A percentile compares a stretch with the other conserved stretches of the same genome.
Conservation (phyloP, 1,140 invertebrate genomes). For the Aplysia californica region DNA sequence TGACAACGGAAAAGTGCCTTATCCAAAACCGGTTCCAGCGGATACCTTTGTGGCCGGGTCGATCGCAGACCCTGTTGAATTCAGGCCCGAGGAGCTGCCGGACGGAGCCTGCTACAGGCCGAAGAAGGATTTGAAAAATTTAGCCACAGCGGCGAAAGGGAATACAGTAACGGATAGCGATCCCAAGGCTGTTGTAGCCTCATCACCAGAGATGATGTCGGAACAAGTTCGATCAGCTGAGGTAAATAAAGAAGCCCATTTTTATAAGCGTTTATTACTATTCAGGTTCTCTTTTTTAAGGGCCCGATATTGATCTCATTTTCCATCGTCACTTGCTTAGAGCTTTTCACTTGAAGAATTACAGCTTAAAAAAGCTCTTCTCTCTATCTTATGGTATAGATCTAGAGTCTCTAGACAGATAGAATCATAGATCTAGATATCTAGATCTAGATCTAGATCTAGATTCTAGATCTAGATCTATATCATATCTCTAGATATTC, state of each 20-base stretch:
- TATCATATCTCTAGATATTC: too few species aligned
- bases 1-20: neutral
- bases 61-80: slow-evolving; percentile 27
- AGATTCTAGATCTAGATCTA: neutral
- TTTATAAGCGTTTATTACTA: too few species aligned
- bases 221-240: slow-evolving; percentile 22
- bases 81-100: slow-evolving; percentile 48
- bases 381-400: neutral
- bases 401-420: neutral
- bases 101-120: slow-evolving; percentile 51
- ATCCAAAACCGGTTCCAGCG: neutral
- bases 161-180: slow-evolving; percentile 30
- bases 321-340: too few species aligned
- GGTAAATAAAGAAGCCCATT: slow-evolving; percentile 8
- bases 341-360: too few species aligned
- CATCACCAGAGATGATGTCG: neutral
- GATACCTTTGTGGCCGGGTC: neutral
- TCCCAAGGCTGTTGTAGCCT: neutral
- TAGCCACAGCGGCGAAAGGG: slow-evolving; percentile 16
- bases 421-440: too few species aligned
- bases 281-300: too few species aligned
- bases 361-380: neutral
- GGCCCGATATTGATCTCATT: too few species aligned
- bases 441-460: neutral
- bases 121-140: slow-evolving; percentile 35